phyloP scores from a whole-genome alignment of 2,797 vertebrate species.

The Sarcophilus harrisii region DNA sequence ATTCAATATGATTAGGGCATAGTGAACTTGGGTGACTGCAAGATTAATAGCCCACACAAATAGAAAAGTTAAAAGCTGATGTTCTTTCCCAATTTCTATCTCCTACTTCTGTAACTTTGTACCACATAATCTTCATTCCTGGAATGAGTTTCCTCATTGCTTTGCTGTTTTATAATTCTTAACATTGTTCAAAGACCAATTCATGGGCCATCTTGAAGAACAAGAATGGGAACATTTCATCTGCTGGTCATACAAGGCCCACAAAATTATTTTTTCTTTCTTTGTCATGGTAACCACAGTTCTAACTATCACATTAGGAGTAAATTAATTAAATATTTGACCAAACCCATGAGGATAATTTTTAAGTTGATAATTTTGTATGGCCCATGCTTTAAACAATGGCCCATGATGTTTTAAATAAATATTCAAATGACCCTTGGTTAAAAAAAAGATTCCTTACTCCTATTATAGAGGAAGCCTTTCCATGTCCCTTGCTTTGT shows the following conservation, averaged over 20 bases:
- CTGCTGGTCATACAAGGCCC: no score
- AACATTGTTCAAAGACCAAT: neutral
- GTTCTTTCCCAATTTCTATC: neutral
- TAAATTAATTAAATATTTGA: no score
- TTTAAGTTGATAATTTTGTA: no score
- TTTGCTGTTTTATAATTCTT: neutral
- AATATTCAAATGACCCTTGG: no score
- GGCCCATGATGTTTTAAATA: no score
- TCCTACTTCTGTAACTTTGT: neutral
- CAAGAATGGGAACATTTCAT: no score
- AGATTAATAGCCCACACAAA: neutral
- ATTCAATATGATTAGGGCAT: neutral
- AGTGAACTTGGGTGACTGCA: neutral
- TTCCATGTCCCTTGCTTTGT: neutral
- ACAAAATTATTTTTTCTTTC: no score
- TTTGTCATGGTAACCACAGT: no score
- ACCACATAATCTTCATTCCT: neutral
- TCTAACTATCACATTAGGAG: no score
- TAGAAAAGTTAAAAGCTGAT: neutral
- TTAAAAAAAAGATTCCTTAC: no score
- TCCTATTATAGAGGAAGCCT: neutral
- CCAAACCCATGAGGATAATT: no score
- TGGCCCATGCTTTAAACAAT: no score
- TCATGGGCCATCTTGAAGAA: neutral
- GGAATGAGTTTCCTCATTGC: neutral